phyloP scores from a whole-genome alignment of 2,113 vertebrate species.

The Hydrochoerus hydrochaeris region DNA sequence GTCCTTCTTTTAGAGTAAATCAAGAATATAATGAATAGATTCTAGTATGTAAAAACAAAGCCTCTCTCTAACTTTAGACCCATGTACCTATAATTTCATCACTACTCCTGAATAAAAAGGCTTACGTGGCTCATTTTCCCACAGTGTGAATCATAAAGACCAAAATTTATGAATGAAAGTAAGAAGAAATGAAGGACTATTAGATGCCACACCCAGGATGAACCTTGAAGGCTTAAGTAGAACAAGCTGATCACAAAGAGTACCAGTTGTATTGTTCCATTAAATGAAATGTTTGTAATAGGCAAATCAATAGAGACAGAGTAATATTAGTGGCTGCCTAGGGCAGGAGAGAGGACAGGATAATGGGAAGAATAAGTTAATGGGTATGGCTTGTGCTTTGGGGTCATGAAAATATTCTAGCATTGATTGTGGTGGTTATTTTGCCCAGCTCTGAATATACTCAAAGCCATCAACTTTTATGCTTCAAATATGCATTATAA shows the following conservation, averaged over 20 bases:
- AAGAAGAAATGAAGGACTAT: background rate
- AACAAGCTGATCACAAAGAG: background rate
- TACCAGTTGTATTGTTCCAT: background rate
- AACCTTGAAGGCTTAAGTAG: background rate
- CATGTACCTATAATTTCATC: slow-evolving; percentile 51
- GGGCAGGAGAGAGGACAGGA: background rate
- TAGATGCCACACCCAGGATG: no score
- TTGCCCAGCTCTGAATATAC: background rate
- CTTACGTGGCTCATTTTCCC: slow-evolving; percentile 48
- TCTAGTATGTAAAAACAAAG: slow-evolving; percentile 58
- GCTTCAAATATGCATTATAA: background rate
- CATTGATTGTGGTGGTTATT: background rate
- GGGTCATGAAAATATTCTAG: background rate
- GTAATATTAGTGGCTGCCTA: background rate
- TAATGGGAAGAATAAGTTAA: background rate
- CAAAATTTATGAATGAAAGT: slow-evolving; percentile 27
- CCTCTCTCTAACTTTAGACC: slow-evolving; percentile 50
- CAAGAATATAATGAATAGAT: slow-evolving; percentile 53
- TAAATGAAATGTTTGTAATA: background rate
- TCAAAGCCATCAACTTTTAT: background rate
- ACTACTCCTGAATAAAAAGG: slow-evolving; percentile 56
- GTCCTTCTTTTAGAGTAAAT: slow-evolving; percentile 73
- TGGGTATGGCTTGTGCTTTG: background rate
- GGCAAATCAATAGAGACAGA: background rate
- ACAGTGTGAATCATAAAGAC: slow-evolving; percentile 56